Base-by-base conservation (phyloP, 2,888 invertebrate genomes). In the Tiliacea aurago region DNA sequence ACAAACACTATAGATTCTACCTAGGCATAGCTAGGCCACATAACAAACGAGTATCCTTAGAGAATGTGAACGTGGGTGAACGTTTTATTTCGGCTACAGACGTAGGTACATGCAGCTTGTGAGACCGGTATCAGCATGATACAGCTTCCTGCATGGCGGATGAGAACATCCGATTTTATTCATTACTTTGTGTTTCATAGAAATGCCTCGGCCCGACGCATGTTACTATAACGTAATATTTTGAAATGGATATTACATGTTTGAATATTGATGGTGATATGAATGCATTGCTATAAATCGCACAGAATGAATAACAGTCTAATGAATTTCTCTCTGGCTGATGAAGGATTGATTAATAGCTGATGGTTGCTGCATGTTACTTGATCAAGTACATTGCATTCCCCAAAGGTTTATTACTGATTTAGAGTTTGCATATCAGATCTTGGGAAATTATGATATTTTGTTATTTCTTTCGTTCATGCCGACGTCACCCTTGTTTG, bases 71-170 rank as follows among this genome's bases (percentile, higher is more conserved):
- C n/a, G n/a, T 76, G 74, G 76, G 74, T 78, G 71, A 85, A 79
- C 70, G 69, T 78, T 77, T 82, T 78, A 55, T 86, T 84, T 82
- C 86, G 84, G 79, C 82, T 87, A 79, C 84, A 84, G 77, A 76
- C 58, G 80, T 89, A 90, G 89, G 90, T 90, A 92, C 93, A 93
- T 93, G 93, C 93, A 90, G 93, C 93, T 93, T 93, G 88, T 91
- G 90, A 85, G 90, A 92, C 90, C 90, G 90, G 93, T 93, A 94
- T 92, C 93, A 95, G 96, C 96, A 96, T 96, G 96, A 94, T 91
- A 93, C 93, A 93, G 96, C 96, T 96, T 96, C 91, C 93, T 95
- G 96, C 96, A 96, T 96, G 96, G 95, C 95, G 95, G 95, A 95
- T 93, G 90, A 92, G 87, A 92, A 88, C 91, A 93, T 95, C 95